Evolutionary conservation across 2,113 vertebrate species (phyloP).

Genomic region (Narcine bancroftii): DNA sequence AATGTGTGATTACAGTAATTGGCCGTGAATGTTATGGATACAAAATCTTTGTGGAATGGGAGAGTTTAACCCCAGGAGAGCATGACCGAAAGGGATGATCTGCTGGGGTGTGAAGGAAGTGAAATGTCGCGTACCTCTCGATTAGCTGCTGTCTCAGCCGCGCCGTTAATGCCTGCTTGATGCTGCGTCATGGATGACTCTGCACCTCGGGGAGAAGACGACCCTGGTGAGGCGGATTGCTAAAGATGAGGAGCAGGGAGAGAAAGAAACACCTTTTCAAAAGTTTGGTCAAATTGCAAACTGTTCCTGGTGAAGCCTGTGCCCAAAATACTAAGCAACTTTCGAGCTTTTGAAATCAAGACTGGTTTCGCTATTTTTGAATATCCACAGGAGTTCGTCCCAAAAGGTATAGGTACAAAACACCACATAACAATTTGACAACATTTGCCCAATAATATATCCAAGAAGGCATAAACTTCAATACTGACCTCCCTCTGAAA

Average conservation of each 20-base stretch:
- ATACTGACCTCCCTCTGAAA: not conserved
- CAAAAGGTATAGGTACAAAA: not conserved
- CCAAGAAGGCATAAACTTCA: not conserved
- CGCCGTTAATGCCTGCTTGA: slow-evolving; percentile 65
- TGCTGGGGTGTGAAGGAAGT: not conserved
- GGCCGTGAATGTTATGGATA: slow-evolving; percentile 21
- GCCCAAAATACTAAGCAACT: not conserved
- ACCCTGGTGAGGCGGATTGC: slow-evolving; percentile 77
- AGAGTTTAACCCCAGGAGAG: not conserved
- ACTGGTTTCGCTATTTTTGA: not conserved
- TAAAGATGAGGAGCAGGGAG: slow-evolving; percentile 42
- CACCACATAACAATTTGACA: not conserved
- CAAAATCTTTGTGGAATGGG: slow-evolving; percentile 26
- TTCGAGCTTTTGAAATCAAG: not conserved
- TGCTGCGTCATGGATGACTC: slow-evolving; percentile 72
- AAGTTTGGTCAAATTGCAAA: not conserved
- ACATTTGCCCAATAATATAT: not conserved
- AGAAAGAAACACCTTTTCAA: slow-evolving; percentile 9
- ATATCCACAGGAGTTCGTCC: too few species aligned
- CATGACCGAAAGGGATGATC: too few species aligned
- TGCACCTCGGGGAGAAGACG: slow-evolving; percentile 77
- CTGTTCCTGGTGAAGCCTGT: too few species aligned
- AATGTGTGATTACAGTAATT: not conserved
- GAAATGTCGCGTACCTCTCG: slow-evolving; percentile 69
- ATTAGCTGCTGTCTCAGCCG: slow-evolving; percentile 63